phyloP scores from a whole-genome alignment of 2,113 vertebrate genomes.

The Oriolus oriolus region DNA sequence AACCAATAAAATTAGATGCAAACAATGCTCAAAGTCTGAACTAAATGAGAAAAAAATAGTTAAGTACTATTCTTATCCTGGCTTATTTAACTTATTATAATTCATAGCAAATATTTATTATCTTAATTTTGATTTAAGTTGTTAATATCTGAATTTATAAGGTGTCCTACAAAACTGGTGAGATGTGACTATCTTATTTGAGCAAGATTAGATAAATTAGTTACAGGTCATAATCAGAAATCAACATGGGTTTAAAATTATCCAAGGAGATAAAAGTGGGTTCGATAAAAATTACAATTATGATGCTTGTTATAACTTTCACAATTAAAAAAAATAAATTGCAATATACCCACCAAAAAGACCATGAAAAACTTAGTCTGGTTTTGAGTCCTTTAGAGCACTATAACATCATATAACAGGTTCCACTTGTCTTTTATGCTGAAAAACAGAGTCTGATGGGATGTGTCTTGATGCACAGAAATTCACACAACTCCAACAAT shows the following conservation, averaged over 20 bases:
- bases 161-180: background rate
- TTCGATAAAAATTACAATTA: background rate
- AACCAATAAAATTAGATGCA: background rate
- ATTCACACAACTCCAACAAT: background rate
- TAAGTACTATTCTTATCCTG: background rate
- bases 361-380: background rate
- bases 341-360: background rate
- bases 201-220: background rate
- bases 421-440: background rate
- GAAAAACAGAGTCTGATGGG: background rate
- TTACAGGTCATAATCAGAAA: background rate
- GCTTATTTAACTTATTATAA: background rate
- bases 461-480: background rate
- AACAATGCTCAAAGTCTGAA: background rate
- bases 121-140: background rate
- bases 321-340: background rate
- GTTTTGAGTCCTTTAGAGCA: background rate
- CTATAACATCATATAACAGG: background rate
- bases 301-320: background rate
- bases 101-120: background rate
- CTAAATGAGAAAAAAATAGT: background rate
- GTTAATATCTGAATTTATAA: background rate
- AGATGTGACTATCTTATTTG: background rate
- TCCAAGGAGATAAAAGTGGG: background rate
- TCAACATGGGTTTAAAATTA: background rate